phyloP scores from a whole-genome alignment of 2,888 invertebrate species.

The Sycophila texana region DNA sequence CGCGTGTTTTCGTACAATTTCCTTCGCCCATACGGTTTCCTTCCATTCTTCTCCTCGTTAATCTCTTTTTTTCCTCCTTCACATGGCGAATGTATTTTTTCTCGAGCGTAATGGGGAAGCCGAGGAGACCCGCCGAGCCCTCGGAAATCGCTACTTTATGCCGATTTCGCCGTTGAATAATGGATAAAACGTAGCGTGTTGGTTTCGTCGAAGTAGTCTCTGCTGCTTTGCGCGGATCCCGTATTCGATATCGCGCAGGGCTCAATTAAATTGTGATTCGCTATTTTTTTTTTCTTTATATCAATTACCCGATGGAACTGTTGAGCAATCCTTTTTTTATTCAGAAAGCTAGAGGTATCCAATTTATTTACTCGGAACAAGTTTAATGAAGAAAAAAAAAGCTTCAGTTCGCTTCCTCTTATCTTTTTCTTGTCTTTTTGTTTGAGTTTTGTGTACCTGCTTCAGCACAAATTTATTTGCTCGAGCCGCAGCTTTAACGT shows the following conservation, averaged over 20 bases:
- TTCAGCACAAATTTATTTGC: no score
- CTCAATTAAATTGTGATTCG: constrained; percentile 28
- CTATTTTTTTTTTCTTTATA: neutral
- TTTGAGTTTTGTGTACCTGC: neutral
- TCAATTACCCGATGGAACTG: neutral
- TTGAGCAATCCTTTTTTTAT: no score
- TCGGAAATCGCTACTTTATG: constrained; percentile 54
- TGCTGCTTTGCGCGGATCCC: constrained; percentile 4
- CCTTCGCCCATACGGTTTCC: constrained; percentile 6
- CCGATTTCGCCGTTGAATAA: constrained; percentile 53
- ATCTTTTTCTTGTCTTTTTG: neutral
- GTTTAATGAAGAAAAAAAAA: no score
- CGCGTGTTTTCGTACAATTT: constrained; percentile 44
- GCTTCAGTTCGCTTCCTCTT: no score
- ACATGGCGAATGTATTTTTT: constrained; percentile 24
- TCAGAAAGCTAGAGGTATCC: no score
- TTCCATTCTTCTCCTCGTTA: constrained; percentile 10
- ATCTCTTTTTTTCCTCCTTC: constrained; percentile 14
- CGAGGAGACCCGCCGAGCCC: constrained; percentile 35
- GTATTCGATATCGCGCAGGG: constrained; percentile 4
- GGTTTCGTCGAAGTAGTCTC: constrained; percentile 18
- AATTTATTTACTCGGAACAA: constrained; percentile 6
- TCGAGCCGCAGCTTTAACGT: no score
- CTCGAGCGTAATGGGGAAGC: constrained; percentile 36
- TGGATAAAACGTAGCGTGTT: constrained; percentile 33